phyloP scores from a whole-genome alignment of 2,888 invertebrate species.

The Lottia gigantea region DNA sequence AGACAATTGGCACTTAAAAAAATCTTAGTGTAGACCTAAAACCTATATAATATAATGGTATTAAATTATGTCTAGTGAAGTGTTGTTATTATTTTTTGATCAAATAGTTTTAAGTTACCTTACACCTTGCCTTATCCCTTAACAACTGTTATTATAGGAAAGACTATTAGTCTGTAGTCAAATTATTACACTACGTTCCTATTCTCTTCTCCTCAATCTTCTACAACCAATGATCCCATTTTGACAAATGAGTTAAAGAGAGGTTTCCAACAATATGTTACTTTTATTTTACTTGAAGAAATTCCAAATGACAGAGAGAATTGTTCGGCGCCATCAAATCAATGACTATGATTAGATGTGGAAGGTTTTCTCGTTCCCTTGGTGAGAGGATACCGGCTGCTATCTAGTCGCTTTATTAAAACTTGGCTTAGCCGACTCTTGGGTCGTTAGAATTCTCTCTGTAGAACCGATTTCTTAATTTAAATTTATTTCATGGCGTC shows the following conservation, averaged over 20 bases:
- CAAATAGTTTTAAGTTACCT: too few relatives aligned
- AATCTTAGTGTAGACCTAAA: slow-evolving; percentile 1
- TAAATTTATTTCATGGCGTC: slow-evolving; percentile 10
- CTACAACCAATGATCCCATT: background rate
- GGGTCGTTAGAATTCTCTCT: slow-evolving; percentile 8
- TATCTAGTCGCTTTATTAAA: slow-evolving; percentile 20
- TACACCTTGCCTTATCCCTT: too few relatives aligned
- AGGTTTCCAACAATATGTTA: slow-evolving; percentile 25
- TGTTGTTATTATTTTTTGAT: too few relatives aligned
- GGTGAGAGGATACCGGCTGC: slow-evolving; percentile 13
- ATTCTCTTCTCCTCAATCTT: too few relatives aligned
- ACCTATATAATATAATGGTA: slow-evolving; percentile 5
- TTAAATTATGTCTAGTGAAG: background rate
- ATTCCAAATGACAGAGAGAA: slow-evolving; percentile 20
- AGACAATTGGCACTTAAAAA: background rate
- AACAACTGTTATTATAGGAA: too few relatives aligned
- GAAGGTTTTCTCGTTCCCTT: slow-evolving; percentile 16
- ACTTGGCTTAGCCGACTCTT: slow-evolving; percentile 13
- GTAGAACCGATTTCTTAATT: slow-evolving; percentile 2
- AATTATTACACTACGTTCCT: too few relatives aligned
- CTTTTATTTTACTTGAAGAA: slow-evolving; percentile 18
- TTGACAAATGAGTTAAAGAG: slow-evolving; percentile 33
- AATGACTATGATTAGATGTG: slow-evolving; percentile 11
- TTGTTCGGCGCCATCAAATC: slow-evolving; percentile 20
- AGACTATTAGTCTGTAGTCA: too few relatives aligned